Conservation (phyloP, 2,888 invertebrate species). For the Rhagonycha fulva region DNA sequence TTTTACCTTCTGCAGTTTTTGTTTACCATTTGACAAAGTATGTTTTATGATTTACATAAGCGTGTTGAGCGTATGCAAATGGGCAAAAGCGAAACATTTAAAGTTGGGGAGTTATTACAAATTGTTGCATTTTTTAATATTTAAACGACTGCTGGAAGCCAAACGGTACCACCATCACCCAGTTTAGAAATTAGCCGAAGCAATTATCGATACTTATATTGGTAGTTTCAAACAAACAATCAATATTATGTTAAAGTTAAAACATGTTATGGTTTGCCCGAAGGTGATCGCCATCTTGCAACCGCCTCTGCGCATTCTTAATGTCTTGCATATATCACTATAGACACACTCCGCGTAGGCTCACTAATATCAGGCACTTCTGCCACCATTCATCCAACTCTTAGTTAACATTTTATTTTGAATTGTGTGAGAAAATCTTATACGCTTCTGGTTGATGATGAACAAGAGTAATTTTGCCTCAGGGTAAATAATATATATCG, state of each 20-base stretch:
- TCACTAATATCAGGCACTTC: constrained; percentile 47
- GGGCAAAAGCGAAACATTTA: not conserved
- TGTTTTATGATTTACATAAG: not conserved
- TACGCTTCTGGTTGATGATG: constrained; percentile 27
- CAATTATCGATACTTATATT: constrained; percentile 14
- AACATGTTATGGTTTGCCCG: constrained; percentile 32
- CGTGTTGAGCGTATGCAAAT: not conserved
- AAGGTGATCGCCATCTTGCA: constrained; percentile 46
- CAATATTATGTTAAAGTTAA: constrained; percentile 23
- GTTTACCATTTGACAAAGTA: not conserved
- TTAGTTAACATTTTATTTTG: constrained; percentile 9
- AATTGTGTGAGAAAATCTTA: constrained; percentile 14
- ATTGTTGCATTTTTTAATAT: not conserved
- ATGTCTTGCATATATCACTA: constrained; percentile 55
- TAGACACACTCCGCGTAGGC: constrained; percentile 55
- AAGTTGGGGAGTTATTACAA: not conserved
- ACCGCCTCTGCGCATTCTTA: constrained; percentile 52
- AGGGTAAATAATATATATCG: constrained; percentile 52
- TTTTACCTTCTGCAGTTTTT: constrained; percentile 14
- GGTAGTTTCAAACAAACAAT: constrained; percentile 28
- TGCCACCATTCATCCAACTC: constrained; percentile 40
- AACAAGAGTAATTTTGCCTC: constrained; percentile 34
- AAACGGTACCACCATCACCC: not conserved
- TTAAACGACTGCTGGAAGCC: not conserved
- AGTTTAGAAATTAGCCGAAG: constrained; percentile 3